phyloP scores from a whole-genome alignment of 2,797 vertebrate species.

The Huso huso region DNA sequence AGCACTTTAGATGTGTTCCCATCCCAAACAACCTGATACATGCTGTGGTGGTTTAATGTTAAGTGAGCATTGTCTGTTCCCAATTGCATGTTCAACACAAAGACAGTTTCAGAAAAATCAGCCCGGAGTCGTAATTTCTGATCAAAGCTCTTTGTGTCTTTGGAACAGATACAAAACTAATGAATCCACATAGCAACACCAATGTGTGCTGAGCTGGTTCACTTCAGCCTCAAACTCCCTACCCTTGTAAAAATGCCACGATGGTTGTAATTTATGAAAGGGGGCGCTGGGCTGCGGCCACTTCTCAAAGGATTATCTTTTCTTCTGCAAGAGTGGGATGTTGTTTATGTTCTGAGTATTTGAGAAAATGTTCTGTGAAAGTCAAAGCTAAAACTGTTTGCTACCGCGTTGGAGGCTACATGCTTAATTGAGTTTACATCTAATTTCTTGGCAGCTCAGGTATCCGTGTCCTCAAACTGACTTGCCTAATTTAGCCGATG shows the following conservation, averaged over 20 bases:
- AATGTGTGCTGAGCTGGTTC: conserved; percentile 10
- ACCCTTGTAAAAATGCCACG: conserved; percentile 16
- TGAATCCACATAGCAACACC: conserved; percentile 2
- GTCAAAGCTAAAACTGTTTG: conserved; percentile 16
- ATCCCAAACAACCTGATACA: no score
- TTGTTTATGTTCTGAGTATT: conserved; percentile 12
- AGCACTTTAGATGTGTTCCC: no score
- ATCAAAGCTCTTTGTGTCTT: conserved; percentile 12
- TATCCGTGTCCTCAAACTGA: background rate
- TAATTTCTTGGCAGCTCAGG: conserved; percentile 7
- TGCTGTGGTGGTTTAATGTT: no score
- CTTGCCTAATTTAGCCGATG: no score
- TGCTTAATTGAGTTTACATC: conserved; percentile 16
- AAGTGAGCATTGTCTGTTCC: no score
- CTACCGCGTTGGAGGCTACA: conserved; percentile 22
- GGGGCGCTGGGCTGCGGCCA: conserved; percentile 16
- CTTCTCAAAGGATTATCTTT: conserved; percentile 5
- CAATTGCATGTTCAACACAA: no score
- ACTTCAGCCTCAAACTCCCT: conserved; percentile 3
- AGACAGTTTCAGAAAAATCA: no score
- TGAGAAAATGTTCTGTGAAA: conserved; percentile 8
- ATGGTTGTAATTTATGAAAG: conserved; percentile 17
- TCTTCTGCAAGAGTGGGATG: conserved; percentile 3
- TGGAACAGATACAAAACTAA: conserved; percentile 10
- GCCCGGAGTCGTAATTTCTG: background rate